phyloP scores from a whole-genome alignment of 2,888 invertebrate species.

The Cryptophagus acutangulus region DNA sequence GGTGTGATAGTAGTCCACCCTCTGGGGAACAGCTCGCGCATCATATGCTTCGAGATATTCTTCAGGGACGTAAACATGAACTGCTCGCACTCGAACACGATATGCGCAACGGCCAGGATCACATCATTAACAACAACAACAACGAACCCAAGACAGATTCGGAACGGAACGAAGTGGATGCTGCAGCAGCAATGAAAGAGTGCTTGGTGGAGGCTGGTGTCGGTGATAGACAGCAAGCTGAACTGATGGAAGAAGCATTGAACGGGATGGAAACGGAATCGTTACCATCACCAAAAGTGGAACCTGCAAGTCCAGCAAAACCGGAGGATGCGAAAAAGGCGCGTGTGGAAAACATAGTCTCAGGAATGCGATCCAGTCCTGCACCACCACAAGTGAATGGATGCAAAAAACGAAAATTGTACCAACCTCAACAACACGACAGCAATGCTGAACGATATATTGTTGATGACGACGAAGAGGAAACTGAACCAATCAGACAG shows the following conservation, averaged over 20 bases:
- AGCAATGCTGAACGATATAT: slow-evolving; percentile 61
- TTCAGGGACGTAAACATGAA: slow-evolving; percentile 83
- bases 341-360: slow-evolving; percentile 92
- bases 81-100: slow-evolving; percentile 68
- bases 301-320: slow-evolving; percentile 56
- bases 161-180: slow-evolving; percentile 32
- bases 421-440: slow-evolving; percentile 92
- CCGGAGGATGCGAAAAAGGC: slow-evolving; percentile 79
- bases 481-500: slow-evolving; percentile 72
- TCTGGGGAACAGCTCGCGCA: slow-evolving; percentile 60
- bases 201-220: slow-evolving; percentile 60
- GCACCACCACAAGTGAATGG: slow-evolving; percentile 81
- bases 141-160: slow-evolving; percentile 49
- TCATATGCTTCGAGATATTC: slow-evolving; percentile 84
- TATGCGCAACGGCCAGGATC: slow-evolving; percentile 53
- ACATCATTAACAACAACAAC: slow-evolving; percentile 50
- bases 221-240: slow-evolving; percentile 49
- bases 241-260: slow-evolving; percentile 58
- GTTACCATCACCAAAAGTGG: slow-evolving; percentile 54
- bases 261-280: slow-evolving; percentile 60
- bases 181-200: slow-evolving; percentile 45
- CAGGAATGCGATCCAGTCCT: slow-evolving; percentile 85
- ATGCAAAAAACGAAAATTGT: slow-evolving; percentile 92
- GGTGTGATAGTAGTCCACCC: slow-evolving; percentile 56
- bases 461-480: slow-evolving; percentile 68